phyloP scores from a whole-genome alignment of 2,888 invertebrate species.

The Pyrgus malvae region DNA sequence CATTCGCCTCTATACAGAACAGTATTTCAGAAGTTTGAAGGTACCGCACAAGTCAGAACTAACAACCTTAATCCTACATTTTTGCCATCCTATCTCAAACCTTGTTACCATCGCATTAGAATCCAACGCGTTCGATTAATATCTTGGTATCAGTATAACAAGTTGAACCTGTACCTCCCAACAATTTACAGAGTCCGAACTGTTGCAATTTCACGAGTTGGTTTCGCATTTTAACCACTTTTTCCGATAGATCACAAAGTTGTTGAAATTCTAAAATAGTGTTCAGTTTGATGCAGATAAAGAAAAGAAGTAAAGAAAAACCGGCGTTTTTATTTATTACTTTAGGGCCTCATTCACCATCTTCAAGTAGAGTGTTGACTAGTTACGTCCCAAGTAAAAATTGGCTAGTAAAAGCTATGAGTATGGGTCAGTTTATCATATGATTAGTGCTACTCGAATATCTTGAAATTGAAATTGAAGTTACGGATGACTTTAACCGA shows the following conservation, averaged over 20 bases:
- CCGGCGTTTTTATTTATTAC: too few relatives aligned
- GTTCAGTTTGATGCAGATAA: conserved; percentile 10
- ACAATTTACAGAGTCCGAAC: conserved; percentile 24
- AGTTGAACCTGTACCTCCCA: conserved; percentile 13
- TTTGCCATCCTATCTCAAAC: neutral
- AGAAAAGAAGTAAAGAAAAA: neutral
- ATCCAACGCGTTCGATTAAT: neutral
- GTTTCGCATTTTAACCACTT: conserved; percentile 13
- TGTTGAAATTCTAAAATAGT: conserved; percentile 19
- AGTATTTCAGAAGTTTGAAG: conserved; percentile 14
- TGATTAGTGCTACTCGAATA: too few relatives aligned
- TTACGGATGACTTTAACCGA: too few relatives aligned
- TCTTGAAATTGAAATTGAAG: too few relatives aligned
- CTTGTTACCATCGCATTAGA: neutral
- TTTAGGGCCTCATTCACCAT: too few relatives aligned
- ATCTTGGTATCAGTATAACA: conserved; percentile 13
- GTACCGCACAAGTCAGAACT: conserved; percentile 17
- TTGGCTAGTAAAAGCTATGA: too few relatives aligned
- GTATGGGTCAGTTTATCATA: too few relatives aligned
- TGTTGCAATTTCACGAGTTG: conserved; percentile 21
- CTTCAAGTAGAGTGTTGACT: too few relatives aligned
- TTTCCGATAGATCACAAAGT: conserved; percentile 24
- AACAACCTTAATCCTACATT: neutral
- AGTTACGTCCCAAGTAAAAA: too few relatives aligned
- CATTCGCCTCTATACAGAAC: conserved; percentile 3